Base-by-base conservation (phyloP, 64 coral and sea anemone species). In the Pachyseris speciosa region DNA sequence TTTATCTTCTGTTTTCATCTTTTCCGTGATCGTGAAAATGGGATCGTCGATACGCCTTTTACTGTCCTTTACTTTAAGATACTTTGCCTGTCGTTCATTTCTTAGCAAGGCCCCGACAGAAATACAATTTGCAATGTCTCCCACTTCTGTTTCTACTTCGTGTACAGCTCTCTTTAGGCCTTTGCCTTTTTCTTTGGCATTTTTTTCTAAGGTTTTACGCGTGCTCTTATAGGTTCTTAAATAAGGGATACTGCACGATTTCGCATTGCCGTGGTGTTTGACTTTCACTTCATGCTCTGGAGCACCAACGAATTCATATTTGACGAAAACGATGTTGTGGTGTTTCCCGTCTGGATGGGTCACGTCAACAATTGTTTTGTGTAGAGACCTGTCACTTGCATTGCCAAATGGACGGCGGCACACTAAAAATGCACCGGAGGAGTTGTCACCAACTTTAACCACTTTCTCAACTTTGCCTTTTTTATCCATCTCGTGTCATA, bases 251-350 rank as follows among this genome's bases (percentile, higher is more conserved):
- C n/a, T n/a, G n/a, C n/a, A n/a, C n/a, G n/a, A n/a, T n/a, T n/a
- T n/a, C n/a, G n/a, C n/a, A n/a, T n/a, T n/a, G n/a, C n/a, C n/a
- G n/a, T n/a, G n/a, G n/a, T n/a, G n/a, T n/a, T n/a, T 42, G 24
- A 84, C 38, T 45, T 84, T 67, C 39, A 84, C 63, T 25, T 60
- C 79, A 84, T 84, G 80, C 63, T 67, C 80, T 67, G 80, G 80
- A 38, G 68, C 51, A 37, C 55, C 38, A 43, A 65, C 60, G 42
- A 84, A 84, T 26, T 84, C 38, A 40, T 67, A 84, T 67, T 64
- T 84, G 4, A 61, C 57, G 13, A 84, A 48, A 43, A 67, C 39
- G 15, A 84, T 65, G 40, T 84, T 84, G 55, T 65, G 63, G 12
- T 84, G 30, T 40, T 29, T 64, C 27, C 80, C 80, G 67, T 84